Base-by-base conservation (phyloP, 2,888 invertebrate genomes). In the Scaptomyza flava region DNA sequence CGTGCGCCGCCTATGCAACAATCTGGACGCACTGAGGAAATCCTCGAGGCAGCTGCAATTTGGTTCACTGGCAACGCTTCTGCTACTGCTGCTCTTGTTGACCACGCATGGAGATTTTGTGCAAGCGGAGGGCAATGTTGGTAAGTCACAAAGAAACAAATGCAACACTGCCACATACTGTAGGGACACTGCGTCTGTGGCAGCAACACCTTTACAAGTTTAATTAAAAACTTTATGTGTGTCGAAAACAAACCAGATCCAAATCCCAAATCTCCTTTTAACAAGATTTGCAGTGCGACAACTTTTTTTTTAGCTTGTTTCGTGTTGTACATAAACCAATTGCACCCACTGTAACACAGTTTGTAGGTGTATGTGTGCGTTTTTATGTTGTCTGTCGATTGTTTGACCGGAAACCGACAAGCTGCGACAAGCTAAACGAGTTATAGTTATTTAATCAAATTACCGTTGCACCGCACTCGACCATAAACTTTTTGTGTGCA, bases 51-150 rank as follows among this genome's bases (percentile, higher is more conserved):
- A 72, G 71, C 69, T 81, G 61, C 79, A 70, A 60, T 74, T 78
- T 61, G 76, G 78, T 64, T 66, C 70, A 11, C 38, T 77, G 34
- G 70, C 75, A 46, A 61, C 72, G 58, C 66, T 82, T 5, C 70
- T 80, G 68, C 74, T 87, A 72, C 79, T 85, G 74, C 79, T 89
- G 54, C 68, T 90, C 69, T 64, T 85, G 61, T 72, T 90, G 61
- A 68, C 86, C 63, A 80, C 78, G 38, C 79, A 78, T 74, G 86
- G 81, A 70, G 79, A 89, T 84, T 71, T 83, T 84, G 89, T 81
- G 58, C 73, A 83, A 76, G 83, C 90, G 82, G 91, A 91, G 82
- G 91, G 91, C 84, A 91, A 91, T 89, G 90, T 91, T 83, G 91
- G 91, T 91, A 68, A 91, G 91, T 91, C 14, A n/a, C 12, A 33